These are phyloP conservation scores for Garrulus glandarius DNA, from an alignment of 2,797 vertebrate species.

Conservation along the genomic window DNA sequence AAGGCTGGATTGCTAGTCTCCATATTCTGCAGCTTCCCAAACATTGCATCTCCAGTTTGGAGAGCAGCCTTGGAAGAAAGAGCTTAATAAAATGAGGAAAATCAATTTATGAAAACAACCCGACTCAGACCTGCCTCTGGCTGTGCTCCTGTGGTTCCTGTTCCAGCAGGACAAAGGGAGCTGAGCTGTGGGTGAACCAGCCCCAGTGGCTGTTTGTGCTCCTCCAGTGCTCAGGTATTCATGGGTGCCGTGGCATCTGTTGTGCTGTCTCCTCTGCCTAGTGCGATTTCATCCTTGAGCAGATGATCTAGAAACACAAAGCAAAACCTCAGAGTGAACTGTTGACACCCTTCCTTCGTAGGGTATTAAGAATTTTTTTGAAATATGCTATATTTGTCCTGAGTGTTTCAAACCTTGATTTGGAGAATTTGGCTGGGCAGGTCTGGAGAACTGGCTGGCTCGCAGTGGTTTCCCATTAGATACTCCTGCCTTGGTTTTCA, in stretches of 20 bases:
- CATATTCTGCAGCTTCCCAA: background rate
- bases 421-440: background rate
- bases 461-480: background rate
- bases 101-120: background rate
- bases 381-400: background rate
- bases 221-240: background rate
- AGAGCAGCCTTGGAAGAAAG: background rate
- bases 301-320: background rate
- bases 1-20: background rate
- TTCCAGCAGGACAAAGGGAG: background rate
- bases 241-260: background rate
- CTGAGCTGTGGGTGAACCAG: background rate
- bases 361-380: background rate
- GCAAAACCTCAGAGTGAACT: background rate
- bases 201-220: background rate
- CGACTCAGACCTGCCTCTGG: accelerated
- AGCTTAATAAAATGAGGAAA: background rate
- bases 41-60: background rate
- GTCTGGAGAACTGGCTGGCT: background rate
- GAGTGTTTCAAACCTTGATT: background rate
- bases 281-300: background rate
- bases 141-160: background rate
- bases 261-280: background rate
- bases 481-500: background rate
- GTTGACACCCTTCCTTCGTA: background rate